Base-by-base conservation (phyloP, 2,888 invertebrate species). In the Limnephilus lunatus region DNA sequence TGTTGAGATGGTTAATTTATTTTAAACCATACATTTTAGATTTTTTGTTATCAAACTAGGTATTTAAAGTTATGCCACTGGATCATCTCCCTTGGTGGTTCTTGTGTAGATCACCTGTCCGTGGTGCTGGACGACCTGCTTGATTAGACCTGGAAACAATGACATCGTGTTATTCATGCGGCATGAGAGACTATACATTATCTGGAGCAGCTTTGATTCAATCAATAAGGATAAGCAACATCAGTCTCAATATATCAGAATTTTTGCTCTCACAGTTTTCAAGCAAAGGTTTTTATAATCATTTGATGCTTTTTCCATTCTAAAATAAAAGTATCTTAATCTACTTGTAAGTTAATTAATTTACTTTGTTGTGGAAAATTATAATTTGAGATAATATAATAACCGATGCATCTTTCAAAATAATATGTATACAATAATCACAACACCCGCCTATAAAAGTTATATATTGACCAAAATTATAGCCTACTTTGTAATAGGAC, bases 31-130 rank as follows among this genome's bases (percentile, higher is more conserved):
- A 85, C 92, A 92, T 91, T 90, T 91, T 91, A 44, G 39, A 80
- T 86, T 90, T 92, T 91, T 90, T 91, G 86, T 87, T 92, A 90
- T 91, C 86, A 91, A 91, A 92, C 91, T 92, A 85, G 30, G n/a
- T 68, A 68, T 68, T 68, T 68, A 53, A 53, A 89, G 85, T 97
- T 98, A 98, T 94, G 97, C 97, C 94, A 96, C 97, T 93, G 97
- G 97, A 95, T 99, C 99, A 95, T 99, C 99, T 94, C 98, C 98
- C 97, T 99, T 99, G 85, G 99, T 99, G 92, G 99, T 98, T 95
- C 99, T 97, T 68, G 99, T 99, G 97, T 99, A 99, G 95, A 99
- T 99, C 94, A 99, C 97, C 96, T 99, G 99, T 90, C 99, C 98
- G 95, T 98, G 98, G 96, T 99, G 99, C 95, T 99, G 98, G 93